Conservation (phyloP, 2,888 invertebrate species). For the Pyrrhopygopsis socrates region DNA sequence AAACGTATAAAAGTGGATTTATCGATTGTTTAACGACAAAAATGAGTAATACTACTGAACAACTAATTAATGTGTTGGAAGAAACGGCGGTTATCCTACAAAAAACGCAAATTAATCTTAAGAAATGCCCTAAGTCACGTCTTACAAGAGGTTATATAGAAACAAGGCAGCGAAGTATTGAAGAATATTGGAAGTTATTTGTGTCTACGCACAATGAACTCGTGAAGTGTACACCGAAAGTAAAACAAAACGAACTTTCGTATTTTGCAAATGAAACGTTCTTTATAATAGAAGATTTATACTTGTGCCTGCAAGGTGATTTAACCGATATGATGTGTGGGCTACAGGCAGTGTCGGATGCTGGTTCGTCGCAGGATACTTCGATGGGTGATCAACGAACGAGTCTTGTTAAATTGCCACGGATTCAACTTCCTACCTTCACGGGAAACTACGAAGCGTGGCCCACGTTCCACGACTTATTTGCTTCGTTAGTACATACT, state of each 20-base stretch:
- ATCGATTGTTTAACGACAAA: no score
- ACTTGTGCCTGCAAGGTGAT: neutral
- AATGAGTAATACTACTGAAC: neutral
- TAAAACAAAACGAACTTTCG: neutral
- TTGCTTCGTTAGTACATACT: constrained; percentile 42
- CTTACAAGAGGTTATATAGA: neutral
- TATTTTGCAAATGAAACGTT: neutral
- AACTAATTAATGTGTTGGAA: neutral
- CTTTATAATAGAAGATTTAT: neutral
- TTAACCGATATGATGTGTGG: neutral
- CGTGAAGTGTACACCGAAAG: neutral
- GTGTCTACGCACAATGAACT: neutral
- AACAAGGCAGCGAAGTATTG: neutral
- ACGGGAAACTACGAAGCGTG: constrained; percentile 17
- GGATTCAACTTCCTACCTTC: constrained; percentile 55
- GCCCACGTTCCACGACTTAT: constrained; percentile 32
- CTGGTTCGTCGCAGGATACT: neutral
- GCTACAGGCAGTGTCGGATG: neutral
- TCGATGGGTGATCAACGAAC: neutral
- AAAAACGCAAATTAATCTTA: neutral
- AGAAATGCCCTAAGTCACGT: neutral
- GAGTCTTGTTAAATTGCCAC: constrained; percentile 42
- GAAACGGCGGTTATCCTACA: neutral
- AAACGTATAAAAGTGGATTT: no score
- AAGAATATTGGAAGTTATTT: neutral